Conservation (phyloP, 2,113 vertebrate species). For the Potamarius usumacintae region DNA sequence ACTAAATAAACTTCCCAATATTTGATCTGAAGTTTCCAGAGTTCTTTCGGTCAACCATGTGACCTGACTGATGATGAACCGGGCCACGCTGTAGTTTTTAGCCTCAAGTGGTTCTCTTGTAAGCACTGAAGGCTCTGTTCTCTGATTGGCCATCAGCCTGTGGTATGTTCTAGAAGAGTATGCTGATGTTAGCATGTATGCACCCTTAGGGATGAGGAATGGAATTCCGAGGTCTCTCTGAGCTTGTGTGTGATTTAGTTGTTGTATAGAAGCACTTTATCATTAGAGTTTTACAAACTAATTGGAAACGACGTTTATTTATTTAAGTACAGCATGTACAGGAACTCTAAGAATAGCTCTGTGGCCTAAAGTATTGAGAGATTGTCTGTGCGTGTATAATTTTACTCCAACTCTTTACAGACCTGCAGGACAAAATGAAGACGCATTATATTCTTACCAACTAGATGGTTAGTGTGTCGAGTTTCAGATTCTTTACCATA, state of each 20-base stretch:
- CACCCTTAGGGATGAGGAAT: not conserved
- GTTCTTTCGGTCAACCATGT: not conserved
- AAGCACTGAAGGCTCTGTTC: not conserved
- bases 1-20: not conserved
- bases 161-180: constrained; percentile 8
- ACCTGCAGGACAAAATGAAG: not conserved
- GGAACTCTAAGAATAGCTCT: not conserved
- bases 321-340: not conserved
- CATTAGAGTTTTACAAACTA: not conserved
- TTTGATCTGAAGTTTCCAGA: not conserved
- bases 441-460: too few relatives aligned
- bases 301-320: not conserved
- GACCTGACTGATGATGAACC: constrained; percentile 6
- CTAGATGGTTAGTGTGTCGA: not conserved
- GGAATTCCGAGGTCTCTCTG: not conserved
- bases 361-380: not conserved
- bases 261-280: not conserved
- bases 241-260: not conserved
- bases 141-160: constrained; percentile 26
- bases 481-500: not conserved
- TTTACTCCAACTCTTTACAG: not conserved
- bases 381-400: not conserved
- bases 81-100: not conserved
- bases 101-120: constrained; percentile 23
- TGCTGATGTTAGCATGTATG: constrained; percentile 6